Base-by-base conservation (phyloP, 1,140 invertebrate genomes). In the Trichoplusia ni region DNA sequence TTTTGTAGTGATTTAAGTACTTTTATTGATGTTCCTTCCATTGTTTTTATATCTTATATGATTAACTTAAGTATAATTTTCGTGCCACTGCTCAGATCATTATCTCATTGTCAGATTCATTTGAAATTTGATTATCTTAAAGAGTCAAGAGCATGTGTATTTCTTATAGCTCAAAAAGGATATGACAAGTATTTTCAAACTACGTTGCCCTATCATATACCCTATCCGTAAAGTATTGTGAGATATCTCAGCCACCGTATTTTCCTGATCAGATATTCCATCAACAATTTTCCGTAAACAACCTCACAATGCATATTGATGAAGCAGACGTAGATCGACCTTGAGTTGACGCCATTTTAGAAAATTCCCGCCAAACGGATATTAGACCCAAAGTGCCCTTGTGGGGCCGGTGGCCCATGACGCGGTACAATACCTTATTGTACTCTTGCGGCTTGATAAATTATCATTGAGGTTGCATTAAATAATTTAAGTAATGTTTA, bases 381-480 rank as follows among this genome's bases (percentile, higher is more conserved):
- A 56, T 56, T 56, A 23, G 35, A 23, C 13, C 18, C 18, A 8
- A 46, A 46, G 21, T 37, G 51, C 51, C 51, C 51, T 56, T 56
- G 51, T 18, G 14, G 6, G 6, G 2, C 14, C 8, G 13, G 8
- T 56, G 33, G 51, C 13, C 51, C 35, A 23, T 56, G 35, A 56
- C 51, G 7, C 2, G 6, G 14, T 23, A 46, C 42, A 46, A 46
- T 46, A 46, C 42, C 21, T 25, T 25, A n/a, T 27, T 33, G 14
- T 18, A 8, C 14, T 8, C 31, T 27, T 46, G 23, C 19, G 13
- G 9, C 8, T 49, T 33, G 46, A 49, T 27, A 31, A 31, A 49
- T 49, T 18, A 4, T 37, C 13, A 11, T 11, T 11, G 38, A 21
- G 18, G 9, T 18, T 40, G 7, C 16, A 40, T 40, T 40, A 8